Base-by-base conservation (phyloP, 2,888 invertebrate species). In the Orthosia cruda region DNA sequence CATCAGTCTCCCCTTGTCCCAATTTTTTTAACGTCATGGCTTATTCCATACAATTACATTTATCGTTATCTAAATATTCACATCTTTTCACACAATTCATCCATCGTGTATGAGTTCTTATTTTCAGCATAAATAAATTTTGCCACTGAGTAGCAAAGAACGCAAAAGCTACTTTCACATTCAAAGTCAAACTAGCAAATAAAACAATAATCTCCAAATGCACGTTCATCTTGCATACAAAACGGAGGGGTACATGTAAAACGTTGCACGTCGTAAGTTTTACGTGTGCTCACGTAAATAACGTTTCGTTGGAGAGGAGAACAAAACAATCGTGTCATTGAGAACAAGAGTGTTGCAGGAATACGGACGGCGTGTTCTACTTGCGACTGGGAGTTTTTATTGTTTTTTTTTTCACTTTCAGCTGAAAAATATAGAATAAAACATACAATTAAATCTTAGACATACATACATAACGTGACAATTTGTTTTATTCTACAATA, bases 251-350 rank as follows among this genome's bases (percentile, higher is more conserved):
- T 61, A 73, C 63, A 73, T 52, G 23, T 20, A 47, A 68, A 80
- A 82, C 62, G 72, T 71, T 77, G 49, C 72, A 67, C 61, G 62
- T 67, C 69, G 69, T 75, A 70, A 70, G 80, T 78, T 77, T 79
- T 76, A 80, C 78, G 73, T 86, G 67, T 84, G 80, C 76, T 87
- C 75, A 69, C 81, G 84, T 84, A 84, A 88, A 87, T 85, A 88
- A 84, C 84, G 82, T 83, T 82, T 74, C 71, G 67, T 52, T 52
- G 74, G 45, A 73, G 71, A 70, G 77, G 55, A 68, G 74, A 83
- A 87, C 84, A 83, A 88, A 87, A 88, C 88, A 86, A 78, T 86
- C 82, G 77, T 80, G 88, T 82, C 85, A 88, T 82, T 77, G 77
- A 78, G 88, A 80, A 81, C 81, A 72, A 70, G 81, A 77, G 77